phyloP scores from a whole-genome alignment of 2,113 vertebrate species.

The Formicarius rufipectus region DNA sequence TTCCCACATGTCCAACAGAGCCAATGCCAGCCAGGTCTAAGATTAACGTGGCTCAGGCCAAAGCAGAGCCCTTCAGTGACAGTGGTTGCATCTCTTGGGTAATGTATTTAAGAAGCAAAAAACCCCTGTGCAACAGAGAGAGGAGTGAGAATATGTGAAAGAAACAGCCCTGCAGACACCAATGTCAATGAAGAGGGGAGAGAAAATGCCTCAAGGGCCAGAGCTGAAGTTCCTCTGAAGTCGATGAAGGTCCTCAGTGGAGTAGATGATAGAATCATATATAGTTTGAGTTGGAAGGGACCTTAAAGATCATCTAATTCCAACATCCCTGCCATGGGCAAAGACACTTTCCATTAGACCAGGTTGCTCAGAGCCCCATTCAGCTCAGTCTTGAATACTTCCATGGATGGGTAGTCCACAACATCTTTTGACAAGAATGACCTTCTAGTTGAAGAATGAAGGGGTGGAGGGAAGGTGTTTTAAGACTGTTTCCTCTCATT shows the following conservation, averaged over 20 bases:
- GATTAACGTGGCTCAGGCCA: neutral
- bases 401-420: neutral
- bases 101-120: neutral
- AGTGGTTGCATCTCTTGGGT: neutral
- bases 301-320: neutral
- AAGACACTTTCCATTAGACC: neutral
- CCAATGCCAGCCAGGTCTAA: neutral
- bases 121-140: neutral
- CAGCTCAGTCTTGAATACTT: neutral
- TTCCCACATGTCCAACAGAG: neutral
- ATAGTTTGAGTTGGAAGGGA: neutral
- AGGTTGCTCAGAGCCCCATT: neutral
- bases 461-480: neutral
- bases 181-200: neutral
- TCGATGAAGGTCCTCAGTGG: neutral
- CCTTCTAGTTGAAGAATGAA: neutral
- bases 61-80: accelerated
- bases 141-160: neutral
- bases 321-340: neutral
- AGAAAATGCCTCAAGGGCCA: neutral
- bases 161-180: neutral
- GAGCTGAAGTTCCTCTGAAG: neutral
- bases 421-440: neutral
- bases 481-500: neutral
- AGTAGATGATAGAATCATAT: neutral